Base-by-base conservation (phyloP, 1,140 invertebrate species). In the Drosophila kohkoa region DNA sequence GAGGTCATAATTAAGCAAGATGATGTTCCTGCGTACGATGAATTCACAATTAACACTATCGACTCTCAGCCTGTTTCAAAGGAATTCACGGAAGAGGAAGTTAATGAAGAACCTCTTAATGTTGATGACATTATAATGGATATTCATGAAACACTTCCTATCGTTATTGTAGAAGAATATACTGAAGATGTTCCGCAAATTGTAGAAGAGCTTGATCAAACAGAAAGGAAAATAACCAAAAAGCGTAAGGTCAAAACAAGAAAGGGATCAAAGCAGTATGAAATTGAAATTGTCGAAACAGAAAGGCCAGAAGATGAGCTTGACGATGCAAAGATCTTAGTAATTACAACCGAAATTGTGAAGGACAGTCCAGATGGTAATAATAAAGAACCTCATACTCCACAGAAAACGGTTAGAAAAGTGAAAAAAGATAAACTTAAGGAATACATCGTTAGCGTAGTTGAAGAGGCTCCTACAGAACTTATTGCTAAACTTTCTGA, bases 201-300 rank as follows among this genome's bases (percentile, higher is more conserved):
- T 0, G 1, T 35, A 32, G 57, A 65, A 45, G 48, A 43, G 20
- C 25, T 57, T 67, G 16, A 46, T 2, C 11, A 41, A 3, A 45
- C 7, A 0, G 70, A 83, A 46, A 15, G 11, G 0, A 90, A 77
- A 16, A 66, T 62, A 32, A 48, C 55, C 7, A 90, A 78, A n/a
- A 93, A 93, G 69, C 91, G 90, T n/a, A 92, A 92, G n/a, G 83
- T 93, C 20, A 93, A 91, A 75, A 91, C 90, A 43, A 81, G 85
- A 15, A 86, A 89, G 15, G 93, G 92, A 0, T 75, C 76, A 0
- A 94, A 92, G 64, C 90, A 93, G 13, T 93, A 94, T 43, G 92
- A 93, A 62, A 90, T 92, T 15, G 90, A 94, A 79, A 93, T 93
- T 11, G 76, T 93, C 5, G 91, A 92, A 69, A 88, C 92, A 28